Evolutionary conservation across 2,797 vertebrate genomes (phyloP).

Genomic region (Coilia nasus): DNA sequence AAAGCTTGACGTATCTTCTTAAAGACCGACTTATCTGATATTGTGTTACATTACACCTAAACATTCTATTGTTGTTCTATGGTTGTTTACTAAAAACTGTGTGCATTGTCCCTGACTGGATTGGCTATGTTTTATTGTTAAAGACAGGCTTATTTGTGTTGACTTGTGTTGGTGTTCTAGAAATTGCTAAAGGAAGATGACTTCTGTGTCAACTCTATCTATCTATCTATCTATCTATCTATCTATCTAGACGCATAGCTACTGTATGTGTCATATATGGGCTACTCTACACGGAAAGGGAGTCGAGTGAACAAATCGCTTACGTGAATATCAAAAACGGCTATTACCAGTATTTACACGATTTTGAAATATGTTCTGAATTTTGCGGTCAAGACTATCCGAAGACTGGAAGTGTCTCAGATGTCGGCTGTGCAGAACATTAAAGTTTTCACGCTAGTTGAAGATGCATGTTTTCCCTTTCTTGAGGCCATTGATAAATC

Average conservation of each 20-base stretch:
- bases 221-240: constrained; percentile 6
- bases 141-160: too few relatives aligned
- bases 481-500: constrained; percentile 79
- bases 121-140: too few relatives aligned
- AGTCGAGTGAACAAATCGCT: too few relatives aligned
- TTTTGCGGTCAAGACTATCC: not conserved
- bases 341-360: not conserved
- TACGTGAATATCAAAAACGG: not conserved
- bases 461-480: constrained; percentile 74
- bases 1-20: not conserved
- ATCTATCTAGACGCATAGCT: not conserved
- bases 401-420: not conserved
- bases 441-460: constrained; percentile 25
- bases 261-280: not conserved
- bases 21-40: not conserved
- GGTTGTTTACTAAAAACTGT: too few relatives aligned
- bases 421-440: not conserved
- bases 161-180: too few relatives aligned
- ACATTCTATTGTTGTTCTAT: too few relatives aligned
- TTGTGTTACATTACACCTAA: not conserved
- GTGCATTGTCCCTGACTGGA: too few relatives aligned
- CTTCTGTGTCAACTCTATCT: not conserved
- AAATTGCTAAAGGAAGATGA: too few relatives aligned
- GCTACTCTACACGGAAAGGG: not conserved
- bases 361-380: not conserved